phyloP scores from a whole-genome alignment of 2,797 vertebrate genomes.

The Lophotriccus pileatus region DNA sequence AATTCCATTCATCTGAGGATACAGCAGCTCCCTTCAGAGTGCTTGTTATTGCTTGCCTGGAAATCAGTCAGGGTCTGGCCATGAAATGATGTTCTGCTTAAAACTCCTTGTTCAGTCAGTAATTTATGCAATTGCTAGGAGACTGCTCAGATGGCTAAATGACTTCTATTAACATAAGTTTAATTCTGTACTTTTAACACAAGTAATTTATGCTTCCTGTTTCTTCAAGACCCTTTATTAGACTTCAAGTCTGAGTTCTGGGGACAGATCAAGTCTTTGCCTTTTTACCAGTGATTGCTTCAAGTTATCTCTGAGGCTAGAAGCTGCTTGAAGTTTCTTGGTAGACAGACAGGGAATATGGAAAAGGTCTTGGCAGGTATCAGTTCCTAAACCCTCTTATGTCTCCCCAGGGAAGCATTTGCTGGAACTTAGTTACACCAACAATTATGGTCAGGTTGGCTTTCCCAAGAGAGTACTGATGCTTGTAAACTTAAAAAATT shows the following conservation, averaged over 20 bases:
- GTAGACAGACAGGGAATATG: not conserved
- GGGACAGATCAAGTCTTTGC: not conserved
- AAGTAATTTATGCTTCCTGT: not conserved
- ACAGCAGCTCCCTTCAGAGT: not conserved
- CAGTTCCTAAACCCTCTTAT: not conserved
- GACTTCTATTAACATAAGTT: conserved; percentile 40
- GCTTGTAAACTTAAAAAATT: not conserved
- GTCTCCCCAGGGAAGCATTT: not conserved
- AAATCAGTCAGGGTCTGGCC: conserved; percentile 4
- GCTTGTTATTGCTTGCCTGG: not conserved
- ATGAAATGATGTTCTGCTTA: not conserved
- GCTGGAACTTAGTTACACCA: not conserved
- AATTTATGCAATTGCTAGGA: conserved; percentile 41
- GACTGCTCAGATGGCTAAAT: not conserved
- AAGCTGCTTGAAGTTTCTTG: not conserved
- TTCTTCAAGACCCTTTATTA: not conserved
- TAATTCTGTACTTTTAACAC: conserved; percentile 16
- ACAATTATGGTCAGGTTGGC: not conserved
- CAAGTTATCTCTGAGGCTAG: not conserved
- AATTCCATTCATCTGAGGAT: not conserved
- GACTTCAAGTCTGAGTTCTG: not conserved
- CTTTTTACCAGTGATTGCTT: not conserved
- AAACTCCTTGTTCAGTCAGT: conserved; percentile 13
- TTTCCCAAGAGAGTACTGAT: not conserved
- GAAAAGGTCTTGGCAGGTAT: not conserved